A percentile compares a stretch with the other conserved stretches of the same genome.
These are phyloP conservation scores for Rhagophthalmus giganteus DNA, from an alignment of 2,888 invertebrate genomes.

Conservation along the genomic window DNA sequence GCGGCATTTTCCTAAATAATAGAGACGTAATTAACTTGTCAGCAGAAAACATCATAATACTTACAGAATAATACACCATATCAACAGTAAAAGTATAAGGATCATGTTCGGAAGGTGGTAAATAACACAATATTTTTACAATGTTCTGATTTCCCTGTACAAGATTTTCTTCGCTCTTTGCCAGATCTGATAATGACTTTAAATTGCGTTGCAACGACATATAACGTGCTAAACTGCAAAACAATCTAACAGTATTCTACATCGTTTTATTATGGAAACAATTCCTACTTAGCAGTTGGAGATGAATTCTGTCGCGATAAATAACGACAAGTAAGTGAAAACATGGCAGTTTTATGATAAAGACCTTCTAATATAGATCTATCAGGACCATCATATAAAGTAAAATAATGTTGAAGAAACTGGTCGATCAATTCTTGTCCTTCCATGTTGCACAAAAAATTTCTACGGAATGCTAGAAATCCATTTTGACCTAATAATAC, in stretches of 20 bases:
- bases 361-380: slow-evolving; percentile 60
- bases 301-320: slow-evolving; percentile 44
- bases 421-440: slow-evolving; percentile 60
- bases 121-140: slow-evolving; percentile 54
- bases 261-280: too few relatives aligned
- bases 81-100: slow-evolving; percentile 69
- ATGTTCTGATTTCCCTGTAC: slow-evolving; percentile 49
- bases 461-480: slow-evolving; percentile 56
- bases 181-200: slow-evolving; percentile 49
- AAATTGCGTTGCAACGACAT: slow-evolving; percentile 58
- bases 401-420: slow-evolving; percentile 69
- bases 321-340: slow-evolving; percentile 61
- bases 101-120: slow-evolving; percentile 69
- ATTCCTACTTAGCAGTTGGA: slow-evolving; percentile 45
- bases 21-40: too few relatives aligned
- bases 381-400: slow-evolving; percentile 64
- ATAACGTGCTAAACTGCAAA: slow-evolving; percentile 51
- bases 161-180: slow-evolving; percentile 44
- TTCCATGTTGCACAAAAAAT: slow-evolving; percentile 59
- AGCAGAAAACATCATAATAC: too few relatives aligned
- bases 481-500: slow-evolving; percentile 48
- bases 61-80: slow-evolving; percentile 62
- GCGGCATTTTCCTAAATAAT: slow-evolving; percentile 54
- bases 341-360: slow-evolving; percentile 66
- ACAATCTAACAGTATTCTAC: too few relatives aligned